Evolutionary conservation across 2,888 invertebrate species (phyloP), one percentile per base, ranked within the genome.

Genomic region (Hemicrepidius hirtus): DNA sequence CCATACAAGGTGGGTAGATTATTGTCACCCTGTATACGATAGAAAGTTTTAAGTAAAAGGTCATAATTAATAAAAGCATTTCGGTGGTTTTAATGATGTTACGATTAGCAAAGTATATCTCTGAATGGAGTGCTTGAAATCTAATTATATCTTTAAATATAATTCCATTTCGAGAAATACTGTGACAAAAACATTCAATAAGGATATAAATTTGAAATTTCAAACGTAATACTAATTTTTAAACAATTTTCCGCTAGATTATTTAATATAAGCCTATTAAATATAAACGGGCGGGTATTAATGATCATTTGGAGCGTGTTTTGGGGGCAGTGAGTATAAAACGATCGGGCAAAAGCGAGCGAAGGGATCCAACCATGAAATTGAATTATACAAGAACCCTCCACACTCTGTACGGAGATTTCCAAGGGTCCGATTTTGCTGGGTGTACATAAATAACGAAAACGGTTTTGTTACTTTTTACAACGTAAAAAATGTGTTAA

Each of bases 311-410:
- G 75, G 71, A 74, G 79, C 77, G 78, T 79, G 79, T 78, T 77
- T 73, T 75, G 77, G 77, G 76, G 80, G 77, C 75, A 77, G 72
- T 68, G 75, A 73, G 78, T 78, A 78, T 80, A 80, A 80, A 81
- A 80, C 80, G 82, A 82, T 81, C 81, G 82, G 80, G 78, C 77
- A 80, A 75, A 73, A 76, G 79, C 80, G 77, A 79, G 74, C 81
- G 83, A 77, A 84, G 84, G 85, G 85, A 86, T 85, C 84, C 86
- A 85, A 86, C 84, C 86, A 85, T 86, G 86, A 86, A 86, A 86
- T 86, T 86, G 86, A 86, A 86, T 86, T 86, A 86, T 86, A 85
- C 84, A 74, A 74, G 74, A 67, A 68, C 67, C 70, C 71, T 68
- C 72, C 60, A 71, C 64, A 71, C 70, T 73, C 55, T 75, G 63